These are phyloP conservation scores for Octodonta nipae DNA, from an alignment of 2,888 invertebrate genomes.

Conservation along the genomic window DNA sequence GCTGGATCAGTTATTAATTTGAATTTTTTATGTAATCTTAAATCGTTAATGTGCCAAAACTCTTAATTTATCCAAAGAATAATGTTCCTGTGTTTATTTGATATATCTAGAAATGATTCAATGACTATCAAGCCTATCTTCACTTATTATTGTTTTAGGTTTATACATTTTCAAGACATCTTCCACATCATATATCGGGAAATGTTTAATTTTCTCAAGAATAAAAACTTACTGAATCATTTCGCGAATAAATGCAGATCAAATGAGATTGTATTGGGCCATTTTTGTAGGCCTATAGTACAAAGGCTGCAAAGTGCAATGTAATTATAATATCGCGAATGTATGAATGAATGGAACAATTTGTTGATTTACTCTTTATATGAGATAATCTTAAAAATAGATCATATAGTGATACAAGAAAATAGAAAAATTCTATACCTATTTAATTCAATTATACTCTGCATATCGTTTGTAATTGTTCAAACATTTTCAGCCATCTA, in stretches of 20 bases:
- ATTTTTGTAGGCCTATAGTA: constrained; percentile 21
- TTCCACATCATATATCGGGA: too few species aligned
- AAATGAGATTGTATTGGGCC: constrained; percentile 21
- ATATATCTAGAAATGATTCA: too few species aligned
- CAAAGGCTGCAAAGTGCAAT: constrained; percentile 34
- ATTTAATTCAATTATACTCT: constrained; percentile 33
- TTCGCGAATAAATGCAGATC: too few species aligned
- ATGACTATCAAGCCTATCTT: too few species aligned
- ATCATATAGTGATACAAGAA: constrained; percentile 25
- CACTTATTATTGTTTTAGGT: too few species aligned
- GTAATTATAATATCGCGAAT: constrained; percentile 19
- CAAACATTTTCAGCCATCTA: constrained; percentile 49
- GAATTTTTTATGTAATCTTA: too few species aligned
- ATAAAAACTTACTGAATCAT: too few species aligned
- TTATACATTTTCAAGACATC: too few species aligned
- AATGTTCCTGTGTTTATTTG: too few species aligned
- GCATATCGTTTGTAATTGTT: constrained; percentile 49
- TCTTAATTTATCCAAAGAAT: constrained; percentile 22
- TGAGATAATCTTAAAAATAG: constrained; percentile 25
- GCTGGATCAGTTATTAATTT: too few species aligned
- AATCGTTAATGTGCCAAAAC: constrained; percentile 21
- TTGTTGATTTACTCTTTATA: constrained; percentile 22
- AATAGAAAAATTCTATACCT: constrained; percentile 24
- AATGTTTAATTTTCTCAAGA: too few species aligned
- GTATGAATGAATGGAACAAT: constrained; percentile 15